Conservation (phyloP, 2,797 vertebrate genomes). For the Atherinosoma microstoma region DNA sequence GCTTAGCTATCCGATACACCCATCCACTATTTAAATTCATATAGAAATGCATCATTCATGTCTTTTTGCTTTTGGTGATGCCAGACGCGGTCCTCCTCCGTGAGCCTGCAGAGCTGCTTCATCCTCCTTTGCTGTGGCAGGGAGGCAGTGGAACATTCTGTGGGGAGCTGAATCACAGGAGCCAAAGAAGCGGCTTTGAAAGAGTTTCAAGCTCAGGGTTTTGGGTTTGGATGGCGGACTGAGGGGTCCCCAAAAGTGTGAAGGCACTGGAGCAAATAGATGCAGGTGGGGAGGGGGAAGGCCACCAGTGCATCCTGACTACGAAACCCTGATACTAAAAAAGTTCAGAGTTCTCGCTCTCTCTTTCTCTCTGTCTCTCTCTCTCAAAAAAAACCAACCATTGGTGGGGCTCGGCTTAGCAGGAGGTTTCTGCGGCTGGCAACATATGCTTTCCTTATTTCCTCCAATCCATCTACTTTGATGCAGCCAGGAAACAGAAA, state of each 20-base stretch:
- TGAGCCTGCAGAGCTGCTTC: neutral
- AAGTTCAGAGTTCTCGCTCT: conserved; percentile 2
- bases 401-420: conserved; percentile 29
- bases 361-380: conserved; percentile 1
- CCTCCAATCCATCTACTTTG: conserved; percentile 49
- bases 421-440: conserved; percentile 36
- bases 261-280: conserved; percentile 32
- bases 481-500: conserved; percentile 47
- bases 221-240: conserved; percentile 47
- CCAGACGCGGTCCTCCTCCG: neutral
- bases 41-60: neutral
- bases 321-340: conserved; percentile 47
- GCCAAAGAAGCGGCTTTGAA: conserved; percentile 73
- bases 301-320: conserved; percentile 44
- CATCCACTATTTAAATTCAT: neutral
- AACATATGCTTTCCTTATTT: conserved; percentile 62
- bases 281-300: conserved; percentile 5
- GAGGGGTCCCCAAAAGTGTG: conserved; percentile 54
- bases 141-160: conserved; percentile 66
- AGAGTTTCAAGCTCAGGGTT: conserved; percentile 43
- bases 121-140: conserved; percentile 73
- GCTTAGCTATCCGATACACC: neutral
- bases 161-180: conserved; percentile 38
- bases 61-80: conserved; percentile 30
- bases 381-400: conserved; percentile 27